Base-by-base conservation (phyloP, 2,113 vertebrate genomes). In the Takifugu flavidus region DNA sequence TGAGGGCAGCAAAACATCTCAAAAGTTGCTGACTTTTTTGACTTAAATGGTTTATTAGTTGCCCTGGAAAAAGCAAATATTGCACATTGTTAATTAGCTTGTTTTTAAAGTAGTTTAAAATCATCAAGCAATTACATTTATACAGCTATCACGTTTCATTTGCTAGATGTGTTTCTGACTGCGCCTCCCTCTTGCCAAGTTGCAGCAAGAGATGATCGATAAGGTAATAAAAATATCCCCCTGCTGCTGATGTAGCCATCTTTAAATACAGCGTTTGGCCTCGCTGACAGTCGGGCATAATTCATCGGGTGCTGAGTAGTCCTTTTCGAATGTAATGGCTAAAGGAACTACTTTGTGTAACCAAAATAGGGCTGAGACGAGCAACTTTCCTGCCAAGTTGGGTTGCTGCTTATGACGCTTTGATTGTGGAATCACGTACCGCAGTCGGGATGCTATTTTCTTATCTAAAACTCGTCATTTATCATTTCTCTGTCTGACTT, bases 61-160 rank as follows among this genome's bases (percentile, higher is more conserved):
- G 29, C 29, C 7, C 29, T 31, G 7, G 20, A 31, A 31, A 5
- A 6, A 39, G 34, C 34, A 39, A 39, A 10, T 20, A 20, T 20
- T 20, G 20, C 20, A 20, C 20, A 20, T 20, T 20, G 34, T 39
- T 39, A 39, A 11, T 39, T 39, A 39, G 34, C 34, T 39, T 39
- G 34, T 39, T 39, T 39, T 39, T 10, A 10, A 39, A 39, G 34
- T 10, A 6, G 34, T 11, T 39, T 39, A 10, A 5, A 31, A 31
- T 31, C 29, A 31, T 20, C 3, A 6, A 31, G 29, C 29, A 6
- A 39, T 39, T 1, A 39, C 2, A 39, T 39, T 39, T 39, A 39
- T 11, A 39, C 65, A 75, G 71, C 81, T 77, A 67, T 80, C 66
- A 77, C 62, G 52, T 71, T 74, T 73, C 78, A 85, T 85, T 80